Evolutionary conservation across 2,888 invertebrate species (phyloP), one percentile per base, ranked within the genome.

Genomic region (Thera obeliscata): DNA sequence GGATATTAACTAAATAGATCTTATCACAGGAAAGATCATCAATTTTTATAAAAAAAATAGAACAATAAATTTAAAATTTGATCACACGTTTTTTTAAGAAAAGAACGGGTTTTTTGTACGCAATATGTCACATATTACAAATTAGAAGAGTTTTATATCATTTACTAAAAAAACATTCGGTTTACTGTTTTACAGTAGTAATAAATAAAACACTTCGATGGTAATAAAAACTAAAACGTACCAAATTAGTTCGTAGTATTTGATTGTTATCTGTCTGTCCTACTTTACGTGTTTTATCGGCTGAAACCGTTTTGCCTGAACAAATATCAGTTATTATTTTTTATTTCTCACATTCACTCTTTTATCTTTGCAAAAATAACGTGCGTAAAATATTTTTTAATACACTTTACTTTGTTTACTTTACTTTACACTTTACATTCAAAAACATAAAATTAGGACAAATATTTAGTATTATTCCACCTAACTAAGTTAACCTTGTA

Each of bases 131-230:
- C 48, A 50, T 61, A 61, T 69, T 66, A 67, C 58, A 74, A 70
- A 74, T 69, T 69, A 69, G 58, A 61, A 70, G 66, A 70, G 61
- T 66, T 67, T 69, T 70, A 65, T 67, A 60, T 71, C 64, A 65
- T 66, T 67, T 66, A 63, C 46, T 68, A 64, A 60, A 61, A 66
- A 65, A 69, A 66, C 57, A 69, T 69, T 64, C 57, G 56, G 66
- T 75, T 78, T 75, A 78, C 67, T 70, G 70, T 69, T 77, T 75
- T 74, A 72, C 71, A 36, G 33, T 73, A 64, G 74, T 70, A 68
- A 76, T 77, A 76, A 75, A 75, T 74, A 66, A 33, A 52, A 52
- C 52, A 52, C 52, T 33, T 33, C 33, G 52, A 33, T 8, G 52
- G 74, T 69, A 67, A 76, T 77, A 76, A 75, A 75, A 72, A 65